phyloP scores from a whole-genome alignment of 2,113 vertebrate genomes.

The Spea multiplicata region DNA sequence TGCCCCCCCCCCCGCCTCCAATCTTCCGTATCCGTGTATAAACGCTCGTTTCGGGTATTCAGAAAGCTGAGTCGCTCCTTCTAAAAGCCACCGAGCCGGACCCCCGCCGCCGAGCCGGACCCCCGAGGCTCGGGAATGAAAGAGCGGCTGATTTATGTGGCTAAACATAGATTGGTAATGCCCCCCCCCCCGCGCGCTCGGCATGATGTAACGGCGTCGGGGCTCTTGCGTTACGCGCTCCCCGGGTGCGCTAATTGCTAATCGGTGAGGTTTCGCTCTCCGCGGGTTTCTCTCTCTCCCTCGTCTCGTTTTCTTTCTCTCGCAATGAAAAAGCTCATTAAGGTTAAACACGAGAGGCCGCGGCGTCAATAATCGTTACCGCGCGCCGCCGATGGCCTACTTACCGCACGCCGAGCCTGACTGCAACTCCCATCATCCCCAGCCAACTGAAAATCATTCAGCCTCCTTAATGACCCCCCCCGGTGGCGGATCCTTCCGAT shows the following conservation, averaged over 20 bases:
- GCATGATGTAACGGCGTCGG: slow-evolving; percentile 25
- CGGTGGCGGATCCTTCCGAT: too few species aligned
- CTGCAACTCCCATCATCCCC: too few species aligned
- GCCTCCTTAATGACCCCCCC: too few species aligned
- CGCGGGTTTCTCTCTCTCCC: slow-evolving; percentile 1
- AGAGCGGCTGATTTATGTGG: slow-evolving; percentile 4
- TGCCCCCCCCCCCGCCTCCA: too few species aligned
- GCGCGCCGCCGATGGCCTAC: background rate
- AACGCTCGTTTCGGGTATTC: too few species aligned
- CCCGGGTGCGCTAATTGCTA: slow-evolving; percentile 42
- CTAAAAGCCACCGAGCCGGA: background rate
- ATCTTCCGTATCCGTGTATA: too few species aligned
- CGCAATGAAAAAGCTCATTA: slow-evolving; percentile 37
- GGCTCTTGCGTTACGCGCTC: slow-evolving; percentile 26
- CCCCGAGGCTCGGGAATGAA: background rate
- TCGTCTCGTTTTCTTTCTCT: slow-evolving; percentile 31
- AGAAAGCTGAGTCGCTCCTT: background rate
- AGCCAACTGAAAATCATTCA: too few species aligned
- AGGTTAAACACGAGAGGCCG: slow-evolving; percentile 24
- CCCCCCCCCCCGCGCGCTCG: slow-evolving; percentile 1
- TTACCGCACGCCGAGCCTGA: background rate
- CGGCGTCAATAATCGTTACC: background rate
- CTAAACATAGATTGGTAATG: slow-evolving; percentile 2
- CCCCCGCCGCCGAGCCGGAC: background rate
- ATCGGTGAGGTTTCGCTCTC: slow-evolving; percentile 31